phyloP scores from a whole-genome alignment of 2,888 invertebrate genomes.

The Megalurothrips usitatus region DNA sequence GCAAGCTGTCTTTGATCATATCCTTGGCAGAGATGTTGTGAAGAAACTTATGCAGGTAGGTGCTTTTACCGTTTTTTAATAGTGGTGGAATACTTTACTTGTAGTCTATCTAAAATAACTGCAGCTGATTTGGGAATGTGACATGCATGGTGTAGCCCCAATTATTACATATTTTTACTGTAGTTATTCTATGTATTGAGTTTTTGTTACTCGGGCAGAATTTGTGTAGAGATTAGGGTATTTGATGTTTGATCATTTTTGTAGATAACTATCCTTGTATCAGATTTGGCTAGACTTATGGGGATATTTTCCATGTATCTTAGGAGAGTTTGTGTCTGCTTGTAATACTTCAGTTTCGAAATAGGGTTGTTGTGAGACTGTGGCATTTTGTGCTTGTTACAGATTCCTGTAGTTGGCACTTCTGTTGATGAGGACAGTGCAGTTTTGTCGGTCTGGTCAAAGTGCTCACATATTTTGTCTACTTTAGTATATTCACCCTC shows the following conservation, averaged over 20 bases:
- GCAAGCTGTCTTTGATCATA: conserved; percentile 80
- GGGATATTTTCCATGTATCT: too few species aligned
- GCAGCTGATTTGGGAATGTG: too few species aligned
- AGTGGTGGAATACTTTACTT: too few species aligned
- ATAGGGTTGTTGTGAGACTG: neutral
- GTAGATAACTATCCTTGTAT: too few species aligned
- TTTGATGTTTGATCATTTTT: too few species aligned
- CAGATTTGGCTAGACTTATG: too few species aligned
- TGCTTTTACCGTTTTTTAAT: neutral
- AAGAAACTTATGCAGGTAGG: conserved; percentile 79
- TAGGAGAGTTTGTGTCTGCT: conserved; percentile 13
- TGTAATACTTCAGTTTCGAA: neutral
- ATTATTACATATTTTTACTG: too few species aligned
- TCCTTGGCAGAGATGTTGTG: conserved; percentile 77
- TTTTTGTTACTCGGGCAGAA: too few species aligned
- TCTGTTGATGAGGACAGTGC: conserved; percentile 39
- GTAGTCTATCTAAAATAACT: too few species aligned
- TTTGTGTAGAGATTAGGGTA: too few species aligned
- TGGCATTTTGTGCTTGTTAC: conserved; percentile 34
- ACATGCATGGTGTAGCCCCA: too few species aligned
- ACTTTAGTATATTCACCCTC: neutral
- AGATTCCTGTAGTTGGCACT: conserved; percentile 40
- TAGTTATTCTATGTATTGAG: too few species aligned
- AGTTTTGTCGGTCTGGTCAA: conserved; percentile 35
- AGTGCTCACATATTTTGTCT: conserved; percentile 1